Evolutionary conservation across 1,140 invertebrate genomes (phyloP).

Genomic region (Heliconius eleuchia): DNA sequence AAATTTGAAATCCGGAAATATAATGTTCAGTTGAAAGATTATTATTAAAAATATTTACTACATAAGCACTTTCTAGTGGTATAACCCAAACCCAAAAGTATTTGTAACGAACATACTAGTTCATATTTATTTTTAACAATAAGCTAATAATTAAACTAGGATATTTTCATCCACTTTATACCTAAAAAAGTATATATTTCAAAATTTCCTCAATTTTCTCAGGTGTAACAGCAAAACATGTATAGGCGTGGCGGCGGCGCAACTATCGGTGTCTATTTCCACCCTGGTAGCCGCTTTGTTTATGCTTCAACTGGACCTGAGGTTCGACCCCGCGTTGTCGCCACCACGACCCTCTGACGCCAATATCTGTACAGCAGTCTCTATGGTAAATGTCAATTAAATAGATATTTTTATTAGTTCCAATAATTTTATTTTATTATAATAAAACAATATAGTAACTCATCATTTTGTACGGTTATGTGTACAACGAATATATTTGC

Average conservation of each 20-base stretch:
- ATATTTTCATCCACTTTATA: no score
- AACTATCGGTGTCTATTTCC: conserved; percentile 61
- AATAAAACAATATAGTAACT: no score
- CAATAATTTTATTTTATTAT: no score
- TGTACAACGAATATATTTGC: no score
- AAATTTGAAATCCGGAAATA: no score
- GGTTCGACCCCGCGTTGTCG: conserved; percentile 64
- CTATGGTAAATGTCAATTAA: conserved; percentile 55
- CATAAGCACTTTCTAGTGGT: background rate
- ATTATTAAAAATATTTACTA: no score
- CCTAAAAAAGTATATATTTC: background rate
- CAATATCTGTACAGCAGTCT: conserved; percentile 70
- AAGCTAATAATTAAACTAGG: no score
- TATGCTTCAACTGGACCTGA: conserved; percentile 67
- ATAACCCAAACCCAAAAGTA: background rate
- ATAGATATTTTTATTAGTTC: background rate
- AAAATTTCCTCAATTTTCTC: background rate
- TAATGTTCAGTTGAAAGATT: no score
- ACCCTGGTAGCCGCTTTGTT: conserved; percentile 63
- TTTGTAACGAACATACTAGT: background rate
- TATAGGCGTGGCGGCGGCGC: conserved; percentile 65
- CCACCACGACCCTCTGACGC: conserved; percentile 64
- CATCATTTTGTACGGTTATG: no score
- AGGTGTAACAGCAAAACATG: conserved; percentile 70
- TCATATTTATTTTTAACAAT: no score